Evolutionary conservation across 2,888 invertebrate species (phyloP).

Genomic region (Diogma glabrata): DNA sequence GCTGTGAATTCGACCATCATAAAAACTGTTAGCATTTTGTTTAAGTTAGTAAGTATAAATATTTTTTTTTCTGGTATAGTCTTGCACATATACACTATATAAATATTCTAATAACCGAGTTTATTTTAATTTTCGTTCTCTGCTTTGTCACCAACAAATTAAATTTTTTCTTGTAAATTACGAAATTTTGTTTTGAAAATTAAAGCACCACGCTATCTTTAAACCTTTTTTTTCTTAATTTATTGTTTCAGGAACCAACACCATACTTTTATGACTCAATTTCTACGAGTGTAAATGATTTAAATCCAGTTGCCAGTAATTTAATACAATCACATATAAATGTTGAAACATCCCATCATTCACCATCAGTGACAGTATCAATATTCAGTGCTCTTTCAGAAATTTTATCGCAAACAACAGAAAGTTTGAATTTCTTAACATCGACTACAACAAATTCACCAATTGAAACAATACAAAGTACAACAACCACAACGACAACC

Average conservation of each 20-base stretch:
- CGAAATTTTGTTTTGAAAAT: too few species aligned
- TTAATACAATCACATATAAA: constrained; percentile 32
- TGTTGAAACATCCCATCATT: constrained; percentile 45
- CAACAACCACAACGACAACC: constrained; percentile 19
- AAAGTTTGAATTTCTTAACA: constrained; percentile 20
- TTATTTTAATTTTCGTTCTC: too few species aligned
- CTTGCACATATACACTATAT: too few species aligned
- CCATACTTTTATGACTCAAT: too few species aligned
- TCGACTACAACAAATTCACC: constrained; percentile 20
- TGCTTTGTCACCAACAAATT: too few species aligned
- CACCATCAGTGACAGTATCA: constrained; percentile 45
- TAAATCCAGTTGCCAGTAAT: constrained; percentile 22
- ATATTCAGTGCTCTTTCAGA: constrained; percentile 48
- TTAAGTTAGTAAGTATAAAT: too few species aligned
- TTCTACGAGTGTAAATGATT: constrained; percentile 15
- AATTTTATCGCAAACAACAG: constrained; percentile 34
- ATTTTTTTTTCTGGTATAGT: too few species aligned
- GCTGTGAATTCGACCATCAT: too few species aligned
- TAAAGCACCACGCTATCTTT: constrained; percentile 3
- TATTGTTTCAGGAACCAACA: neutral
- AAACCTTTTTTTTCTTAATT: neutral
- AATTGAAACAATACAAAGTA: constrained; percentile 21
- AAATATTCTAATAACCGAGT: too few species aligned
- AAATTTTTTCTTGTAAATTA: too few species aligned
- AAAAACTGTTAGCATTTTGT: too few species aligned